phyloP scores from a whole-genome alignment of 1,140 invertebrate genomes.

The Drosophila mojavensis region DNA sequence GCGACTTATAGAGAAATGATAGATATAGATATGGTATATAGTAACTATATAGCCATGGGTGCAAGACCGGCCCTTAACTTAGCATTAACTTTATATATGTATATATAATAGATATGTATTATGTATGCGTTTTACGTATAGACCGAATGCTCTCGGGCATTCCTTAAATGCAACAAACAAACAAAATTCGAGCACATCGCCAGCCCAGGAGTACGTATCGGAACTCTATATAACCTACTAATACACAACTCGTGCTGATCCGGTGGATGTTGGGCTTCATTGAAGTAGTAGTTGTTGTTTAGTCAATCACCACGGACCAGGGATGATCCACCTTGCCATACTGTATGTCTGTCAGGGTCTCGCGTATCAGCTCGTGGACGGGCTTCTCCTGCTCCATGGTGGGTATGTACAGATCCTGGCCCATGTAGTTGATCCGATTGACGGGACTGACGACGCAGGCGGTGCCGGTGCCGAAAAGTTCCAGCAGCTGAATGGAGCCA shows the following conservation, averaged over 20 bases:
- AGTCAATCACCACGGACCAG: slow-evolving; percentile 86
- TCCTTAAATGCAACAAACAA: slow-evolving; percentile 62
- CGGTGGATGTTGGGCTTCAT: background rate
- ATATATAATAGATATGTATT: slow-evolving; percentile 27
- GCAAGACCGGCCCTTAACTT: slow-evolving; percentile 40
- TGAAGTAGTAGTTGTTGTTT: slow-evolving; percentile 15
- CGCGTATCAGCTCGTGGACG: slow-evolving; percentile 88
- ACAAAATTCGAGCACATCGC: slow-evolving; percentile 68
- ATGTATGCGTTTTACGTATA: slow-evolving; percentile 40
- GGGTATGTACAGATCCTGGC: slow-evolving; percentile 88
- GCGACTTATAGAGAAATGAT: slow-evolving; percentile 39
- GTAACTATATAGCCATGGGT: slow-evolving; percentile 48
- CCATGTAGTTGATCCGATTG: slow-evolving; percentile 90
- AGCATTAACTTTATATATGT: slow-evolving; percentile 29
- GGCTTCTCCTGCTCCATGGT: slow-evolving; percentile 90
- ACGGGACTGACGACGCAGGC: slow-evolving; percentile 97
- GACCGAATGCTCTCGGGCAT: slow-evolving; percentile 20
- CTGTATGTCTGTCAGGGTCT: slow-evolving; percentile 92
- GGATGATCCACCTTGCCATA: slow-evolving; percentile 93
- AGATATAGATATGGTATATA: slow-evolving; percentile 42
- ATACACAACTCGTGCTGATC: slow-evolving; percentile 56
- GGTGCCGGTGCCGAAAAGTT: slow-evolving; percentile 97
- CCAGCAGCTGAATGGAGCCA: slow-evolving; percentile 88
- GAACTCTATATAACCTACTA: slow-evolving; percentile 73
- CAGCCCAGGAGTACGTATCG: slow-evolving; percentile 44